These are phyloP conservation scores for Pyxicephalus adspersus DNA, from an alignment of 2,113 vertebrate species.

Conservation along the genomic window DNA sequence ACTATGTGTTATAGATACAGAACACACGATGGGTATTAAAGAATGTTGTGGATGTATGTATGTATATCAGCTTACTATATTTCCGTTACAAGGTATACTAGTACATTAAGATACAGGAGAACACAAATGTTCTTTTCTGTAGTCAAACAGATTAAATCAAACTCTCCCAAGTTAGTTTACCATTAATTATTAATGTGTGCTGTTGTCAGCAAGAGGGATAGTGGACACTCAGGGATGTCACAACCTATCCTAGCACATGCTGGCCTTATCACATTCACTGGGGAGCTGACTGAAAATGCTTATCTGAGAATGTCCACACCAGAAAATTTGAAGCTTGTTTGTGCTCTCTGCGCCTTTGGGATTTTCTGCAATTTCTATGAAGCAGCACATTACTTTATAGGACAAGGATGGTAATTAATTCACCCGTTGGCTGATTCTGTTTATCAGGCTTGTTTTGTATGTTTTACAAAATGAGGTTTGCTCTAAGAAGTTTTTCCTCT, in stretches of 20 bases:
- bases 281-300: conserved; percentile 44
- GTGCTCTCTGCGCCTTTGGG: conserved; percentile 51
- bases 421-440: conserved; percentile 54
- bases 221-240: conserved; percentile 50
- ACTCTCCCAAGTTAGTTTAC: conserved; percentile 19
- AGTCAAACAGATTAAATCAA: conserved; percentile 8
- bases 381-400: conserved; percentile 54
- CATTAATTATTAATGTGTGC: conserved; percentile 49
- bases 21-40: no score
- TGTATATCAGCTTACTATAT: no score
- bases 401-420: conserved; percentile 54
- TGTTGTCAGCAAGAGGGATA: conserved; percentile 40
- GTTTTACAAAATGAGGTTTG: conserved; percentile 54
- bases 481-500: conserved; percentile 29
- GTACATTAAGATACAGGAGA: neutral
- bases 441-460: conserved; percentile 54
- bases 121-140: neutral
- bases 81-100: no score
- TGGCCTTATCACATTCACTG: conserved; percentile 32
- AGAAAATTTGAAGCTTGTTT: conserved; percentile 46
- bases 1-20: no score
- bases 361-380: conserved; percentile 53
- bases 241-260: conserved; percentile 26
- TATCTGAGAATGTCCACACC: conserved; percentile 51
- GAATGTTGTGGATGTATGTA: no score